Evolutionary conservation across 1,140 invertebrate genomes (phyloP), one percentile per base, ranked within the genome.

Genomic region (Rhopalosiphum maidis): DNA sequence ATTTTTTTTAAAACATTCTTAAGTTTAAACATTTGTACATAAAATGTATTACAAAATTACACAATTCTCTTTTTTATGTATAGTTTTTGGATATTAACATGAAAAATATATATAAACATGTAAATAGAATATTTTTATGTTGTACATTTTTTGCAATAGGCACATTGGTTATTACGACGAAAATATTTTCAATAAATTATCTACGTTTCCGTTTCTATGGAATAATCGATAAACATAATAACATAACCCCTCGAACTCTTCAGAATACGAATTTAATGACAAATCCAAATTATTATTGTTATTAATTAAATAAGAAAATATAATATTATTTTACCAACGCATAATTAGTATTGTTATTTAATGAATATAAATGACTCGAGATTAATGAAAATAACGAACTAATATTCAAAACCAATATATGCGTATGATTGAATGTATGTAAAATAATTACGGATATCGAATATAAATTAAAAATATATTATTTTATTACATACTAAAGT

Each of bases 201-300:
- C 68, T 82, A 93, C 48, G 46, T 51, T 93, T 93, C 82, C 68
- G 91, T 93, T 93, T 93, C 91, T 93, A 93, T 93, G 91, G 91
- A 93, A 93, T 51, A 93, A 93, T 93, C 91, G 6, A 93, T 93
- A 93, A 93, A 85, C 82, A 93, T 93, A 93, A 93, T 93, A 93
- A 93, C 91, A 93, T 83, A 93, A 93, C 91, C 46, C 43, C 86
- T 93, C 48, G 82, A 93, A 93, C 48, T 22, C 21, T 85, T 51
- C 8, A 41, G 4, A 60, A 90, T 90, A 90, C 37, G 9, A 60
- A 90, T 55, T 30, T 60, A 90, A 43, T 60, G 46, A 60, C 51
- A 54, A 54, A 89, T 41, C 18, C 54, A 90, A 37, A 68, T 60
- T 90, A 41, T 90, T 90, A 90, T 60, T 90, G 60, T 55, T 90